Base-by-base conservation (phyloP, 2,888 invertebrate genomes). In the Aphodius sticticus region DNA sequence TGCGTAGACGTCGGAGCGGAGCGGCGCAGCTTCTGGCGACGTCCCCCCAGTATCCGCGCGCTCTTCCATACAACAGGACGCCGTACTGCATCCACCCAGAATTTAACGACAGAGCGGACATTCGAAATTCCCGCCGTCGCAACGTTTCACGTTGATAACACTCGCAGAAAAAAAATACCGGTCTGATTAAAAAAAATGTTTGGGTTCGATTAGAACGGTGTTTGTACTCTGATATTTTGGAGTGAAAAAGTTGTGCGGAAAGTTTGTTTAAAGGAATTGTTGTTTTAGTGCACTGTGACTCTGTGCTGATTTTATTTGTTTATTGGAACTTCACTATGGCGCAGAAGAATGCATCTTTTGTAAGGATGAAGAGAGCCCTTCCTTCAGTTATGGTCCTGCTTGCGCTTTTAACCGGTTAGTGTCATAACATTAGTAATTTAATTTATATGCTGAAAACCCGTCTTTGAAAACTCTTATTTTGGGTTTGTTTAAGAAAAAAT, bases 21-120 rank as follows among this genome's bases (percentile, higher is more conserved):
- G 85, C 86, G 86, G 86, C 86, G 88, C 87, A 86, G 87, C 87
- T 83, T 86, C 88, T 84, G 85, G 84, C 85, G 85, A 84, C 85
- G 85, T 85, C 87, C 85, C 85, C 83, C 85, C 86, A 86, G 88
- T 88, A 87, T 88, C 87, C 87, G 87, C 88, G 87, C 88, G 88
- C 85, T 85, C 85, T 85, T 86, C 86, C 82, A 83, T 84, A 85
- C 84, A 86, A 84, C 85, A 87, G 86, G 86, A 87, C 87, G 87
- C 69, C 77, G 79, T 79, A 71, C 76, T 72, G 74, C 35, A 16
- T 16, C 16, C 12, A 35, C 71, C 12, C n/a, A 35, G 36, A 35
- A 37, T 74, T 74, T 26, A 36, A 53, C 53, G 53, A 53, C 53
- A 53, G 26, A 53, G 53, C 53, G 53, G 53, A 5, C 53, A 53